Evolutionary conservation across 2,113 vertebrate species (phyloP).

Genomic region (Panthera leo): DNA sequence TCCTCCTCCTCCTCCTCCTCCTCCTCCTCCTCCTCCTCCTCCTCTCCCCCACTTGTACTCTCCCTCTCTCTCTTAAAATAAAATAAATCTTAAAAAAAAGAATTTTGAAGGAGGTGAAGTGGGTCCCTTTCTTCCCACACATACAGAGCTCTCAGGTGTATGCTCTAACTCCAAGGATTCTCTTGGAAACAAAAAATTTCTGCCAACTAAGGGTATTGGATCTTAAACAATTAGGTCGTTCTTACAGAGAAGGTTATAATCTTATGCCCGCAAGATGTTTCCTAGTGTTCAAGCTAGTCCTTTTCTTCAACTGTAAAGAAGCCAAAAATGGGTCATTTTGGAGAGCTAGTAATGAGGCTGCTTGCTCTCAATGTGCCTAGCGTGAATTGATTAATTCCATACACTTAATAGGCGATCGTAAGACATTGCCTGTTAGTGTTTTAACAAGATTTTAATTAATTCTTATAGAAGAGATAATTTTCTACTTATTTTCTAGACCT

Average conservation of each 20-base stretch:
- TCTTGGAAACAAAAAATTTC: conserved; percentile 8
- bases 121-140: neutral
- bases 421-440: conserved; percentile 39
- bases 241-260: neutral
- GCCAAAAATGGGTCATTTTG: neutral
- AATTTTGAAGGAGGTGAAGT: neutral
- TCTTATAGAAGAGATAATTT: conserved; percentile 68
- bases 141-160: neutral
- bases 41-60: no score
- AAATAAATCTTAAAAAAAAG: no score
- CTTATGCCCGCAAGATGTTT: neutral
- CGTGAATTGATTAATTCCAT: conserved; percentile 42
- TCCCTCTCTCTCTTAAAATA: no score
- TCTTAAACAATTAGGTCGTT: neutral
- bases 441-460: conserved; percentile 42
- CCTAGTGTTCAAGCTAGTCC: neutral
- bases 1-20: no score
- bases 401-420: neutral
- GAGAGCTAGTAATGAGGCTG: neutral
- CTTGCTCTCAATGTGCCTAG: neutral
- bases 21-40: no score
- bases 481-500: conserved; percentile 55
- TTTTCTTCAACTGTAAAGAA: neutral
- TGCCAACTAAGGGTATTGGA: neutral
- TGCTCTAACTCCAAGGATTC: neutral